Percentiles rank a stretch among this genome's conserved stretches.
Conservation (phyloP, 2,113 vertebrate species). For the Zonotrichia leucophrys region DNA sequence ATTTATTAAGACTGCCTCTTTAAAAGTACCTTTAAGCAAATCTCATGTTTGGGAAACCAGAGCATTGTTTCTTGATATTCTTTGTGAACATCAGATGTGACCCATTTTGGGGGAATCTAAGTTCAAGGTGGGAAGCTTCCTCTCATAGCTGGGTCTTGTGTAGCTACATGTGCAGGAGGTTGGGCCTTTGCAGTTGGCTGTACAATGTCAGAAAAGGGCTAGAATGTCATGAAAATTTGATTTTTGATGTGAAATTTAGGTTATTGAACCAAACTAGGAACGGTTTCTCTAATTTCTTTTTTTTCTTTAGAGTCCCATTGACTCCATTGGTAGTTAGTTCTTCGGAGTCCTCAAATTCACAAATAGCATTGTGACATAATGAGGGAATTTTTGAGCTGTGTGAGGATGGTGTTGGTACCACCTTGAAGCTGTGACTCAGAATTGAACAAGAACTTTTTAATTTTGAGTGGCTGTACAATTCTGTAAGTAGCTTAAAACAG, state of each 20-base stretch:
- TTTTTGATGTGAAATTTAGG: neutral
- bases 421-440: conserved; percentile 14
- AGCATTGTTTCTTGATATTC: neutral
- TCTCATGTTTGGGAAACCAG: neutral
- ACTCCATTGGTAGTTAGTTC: neutral
- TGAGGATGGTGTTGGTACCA: neutral
- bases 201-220: neutral
- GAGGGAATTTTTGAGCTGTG: neutral
- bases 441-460: neutral
- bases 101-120: neutral
- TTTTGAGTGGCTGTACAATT: neutral
- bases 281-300: neutral
- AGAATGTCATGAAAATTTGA: neutral
- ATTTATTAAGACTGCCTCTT: neutral
- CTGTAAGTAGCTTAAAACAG: neutral
- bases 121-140: neutral
- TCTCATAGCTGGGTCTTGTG: neutral
- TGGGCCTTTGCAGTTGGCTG: neutral
- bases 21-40: neutral
- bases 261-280: neutral
- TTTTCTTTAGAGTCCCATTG: neutral
- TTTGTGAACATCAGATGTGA: neutral
- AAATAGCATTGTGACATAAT: neutral
- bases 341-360: neutral
- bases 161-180: neutral